Evolutionary conservation across 2,888 invertebrate genomes (phyloP), one percentile per base, ranked within the genome.

Genomic region (Tolmerus cingulatus): DNA sequence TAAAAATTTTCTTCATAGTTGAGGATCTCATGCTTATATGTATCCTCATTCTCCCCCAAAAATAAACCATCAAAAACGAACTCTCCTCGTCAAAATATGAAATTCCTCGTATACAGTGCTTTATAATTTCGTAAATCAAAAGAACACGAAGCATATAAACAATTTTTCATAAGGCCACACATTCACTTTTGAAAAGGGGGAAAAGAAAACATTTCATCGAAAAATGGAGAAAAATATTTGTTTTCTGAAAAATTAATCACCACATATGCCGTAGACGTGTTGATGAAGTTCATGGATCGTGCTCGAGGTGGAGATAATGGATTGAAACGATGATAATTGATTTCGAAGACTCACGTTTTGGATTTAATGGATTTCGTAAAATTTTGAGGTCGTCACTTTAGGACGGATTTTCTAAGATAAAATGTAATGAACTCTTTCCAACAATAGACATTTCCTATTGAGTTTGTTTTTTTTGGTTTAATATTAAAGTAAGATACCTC

Each of bases 211-310:
- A 40, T 76, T 34, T 76, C 76, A 76, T 76, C n/a, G 76, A 76
- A 76, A 76, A 76, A 76, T 37, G 40, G 40, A 76, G 40, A 76
- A 76, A 76, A 76, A 76, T 76, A 76, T 76, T 76, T 76, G 34
- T 40, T 40, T 76, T 76, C 27, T 76, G 76, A 76, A 76, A 76
- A 76, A 76, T 76, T 76, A 76, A 76, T 76, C 76, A 76, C 76
- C 40, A n/a, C 76, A 37, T 76, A 37, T 76, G 40, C 37, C 8
- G 14, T 34, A 34, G 40, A 76, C 76, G 76, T 76, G 76, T 40
- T 76, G 76, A 76, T 37, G 40, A 76, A 76, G 76, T 40, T 37
- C 40, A 40, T 34, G 76, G 40, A 40, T 76, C 37, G 76, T 40
- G 76, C 76, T 66, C 34, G 76, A 76, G 40, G 76, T 66, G 66